phyloP scores from a whole-genome alignment of 2,888 invertebrate genomes.

The Cyrtodaria siliqua region DNA sequence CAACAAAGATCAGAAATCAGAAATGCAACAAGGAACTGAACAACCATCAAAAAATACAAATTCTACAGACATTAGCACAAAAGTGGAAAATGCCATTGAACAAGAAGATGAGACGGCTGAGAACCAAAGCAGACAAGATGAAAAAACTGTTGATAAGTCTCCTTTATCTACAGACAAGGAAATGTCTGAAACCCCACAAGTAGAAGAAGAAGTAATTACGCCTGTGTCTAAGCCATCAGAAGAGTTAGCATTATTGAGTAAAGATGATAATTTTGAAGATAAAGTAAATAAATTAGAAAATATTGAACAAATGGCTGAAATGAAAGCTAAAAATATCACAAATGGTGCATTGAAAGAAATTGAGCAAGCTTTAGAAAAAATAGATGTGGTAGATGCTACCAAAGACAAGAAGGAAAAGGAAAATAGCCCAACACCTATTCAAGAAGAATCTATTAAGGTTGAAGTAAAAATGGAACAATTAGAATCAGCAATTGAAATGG shows the following conservation, averaged over 20 bases:
- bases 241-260: no score
- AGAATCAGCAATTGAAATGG: no score
- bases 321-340: conserved; percentile 7
- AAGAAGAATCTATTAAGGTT: no score
- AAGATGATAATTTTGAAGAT: background rate
- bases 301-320: conserved; percentile 10
- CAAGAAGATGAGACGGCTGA: background rate
- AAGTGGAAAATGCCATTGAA: no score
- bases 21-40: no score
- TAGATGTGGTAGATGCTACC: background rate
- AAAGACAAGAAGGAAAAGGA: no score
- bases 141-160: background rate
- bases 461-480: no score
- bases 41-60: no score
- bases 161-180: background rate
- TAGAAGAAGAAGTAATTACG: background rate
- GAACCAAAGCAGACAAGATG: background rate
- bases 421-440: no score
- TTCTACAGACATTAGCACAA: no score
- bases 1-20: no score
- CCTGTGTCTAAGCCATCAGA: background rate
- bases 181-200: background rate
- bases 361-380: conserved; percentile 10
- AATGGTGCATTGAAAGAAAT: conserved; percentile 9
- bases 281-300: background rate